phyloP scores from a whole-genome alignment of 1,140 invertebrate species.

The Eumeta japonica region DNA sequence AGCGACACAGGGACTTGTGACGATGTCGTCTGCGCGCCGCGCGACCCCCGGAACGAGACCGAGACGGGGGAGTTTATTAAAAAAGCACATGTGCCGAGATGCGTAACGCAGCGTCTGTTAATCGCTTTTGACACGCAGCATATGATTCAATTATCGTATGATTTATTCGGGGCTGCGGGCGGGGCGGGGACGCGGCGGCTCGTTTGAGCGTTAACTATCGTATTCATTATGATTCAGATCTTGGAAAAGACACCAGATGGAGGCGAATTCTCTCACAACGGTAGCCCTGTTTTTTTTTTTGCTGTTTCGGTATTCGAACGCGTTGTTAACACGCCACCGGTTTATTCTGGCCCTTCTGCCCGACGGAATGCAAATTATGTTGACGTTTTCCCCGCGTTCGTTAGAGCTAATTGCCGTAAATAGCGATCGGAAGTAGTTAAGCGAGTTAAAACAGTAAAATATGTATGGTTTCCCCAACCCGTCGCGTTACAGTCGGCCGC shows the following conservation, averaged over 20 bases:
- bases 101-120: constrained; percentile 52
- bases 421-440: too few relatives aligned
- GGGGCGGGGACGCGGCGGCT: constrained; percentile 25
- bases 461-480: too few relatives aligned
- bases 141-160: constrained; percentile 59
- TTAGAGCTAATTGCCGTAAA: too few relatives aligned
- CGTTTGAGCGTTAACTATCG: constrained; percentile 49
- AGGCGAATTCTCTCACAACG: constrained; percentile 39
- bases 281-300: constrained; percentile 28
- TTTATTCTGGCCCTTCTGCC: constrained; percentile 29
- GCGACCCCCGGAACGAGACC: too few relatives aligned
- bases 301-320: constrained; percentile 5
- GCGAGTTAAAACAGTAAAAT: too few relatives aligned
- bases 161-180: constrained; percentile 42
- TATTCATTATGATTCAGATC: constrained; percentile 39
- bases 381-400: too few relatives aligned
- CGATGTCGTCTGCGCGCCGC: too few relatives aligned
- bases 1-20: too few relatives aligned
- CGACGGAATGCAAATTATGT: constrained; percentile 11
- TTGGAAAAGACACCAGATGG: constrained; percentile 30
- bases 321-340: constrained; percentile 32
- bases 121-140: constrained; percentile 55
- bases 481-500: too few relatives aligned
- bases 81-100: constrained; percentile 54
- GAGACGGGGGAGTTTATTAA: constrained; percentile 47